phyloP scores from a whole-genome alignment of 1,140 invertebrate species.

The Conopomorpha cramerella region DNA sequence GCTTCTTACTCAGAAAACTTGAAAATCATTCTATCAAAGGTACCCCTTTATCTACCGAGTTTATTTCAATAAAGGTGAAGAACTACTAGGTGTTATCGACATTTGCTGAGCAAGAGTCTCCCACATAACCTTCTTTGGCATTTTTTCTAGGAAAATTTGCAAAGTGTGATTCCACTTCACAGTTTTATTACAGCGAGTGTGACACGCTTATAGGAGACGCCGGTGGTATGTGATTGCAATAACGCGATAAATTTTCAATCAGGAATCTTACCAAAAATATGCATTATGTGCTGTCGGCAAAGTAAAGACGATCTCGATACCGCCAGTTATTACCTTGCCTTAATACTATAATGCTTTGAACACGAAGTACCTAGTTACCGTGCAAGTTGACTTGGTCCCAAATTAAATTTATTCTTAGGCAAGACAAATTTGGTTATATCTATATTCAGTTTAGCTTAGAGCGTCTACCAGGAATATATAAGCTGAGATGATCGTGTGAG shows the following conservation, averaged over 20 bases:
- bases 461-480: not conserved
- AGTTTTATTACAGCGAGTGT: constrained; percentile 24
- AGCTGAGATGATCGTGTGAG: not conserved
- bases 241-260: constrained; percentile 41
- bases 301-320: constrained; percentile 51
- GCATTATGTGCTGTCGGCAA: constrained; percentile 42
- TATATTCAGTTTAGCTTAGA: no score
- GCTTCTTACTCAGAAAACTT: no score
- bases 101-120: constrained; percentile 16
- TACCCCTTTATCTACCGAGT: not conserved
- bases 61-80: not conserved
- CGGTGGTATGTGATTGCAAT: constrained; percentile 51
- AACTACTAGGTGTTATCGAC: not conserved
- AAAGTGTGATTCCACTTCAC: no score
- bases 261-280: constrained; percentile 52
- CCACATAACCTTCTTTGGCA: no score
- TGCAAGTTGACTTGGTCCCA: no score
- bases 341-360: no score
- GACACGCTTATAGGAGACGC: constrained; percentile 14
- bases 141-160: no score
- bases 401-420: not conserved
- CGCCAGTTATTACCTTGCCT: constrained; percentile 38
- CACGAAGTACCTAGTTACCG: no score
- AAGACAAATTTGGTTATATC: not conserved
- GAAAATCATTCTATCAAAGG: no score